Base-by-base conservation (phyloP, 2,888 invertebrate genomes). In the Patella ulyssiponensis region DNA sequence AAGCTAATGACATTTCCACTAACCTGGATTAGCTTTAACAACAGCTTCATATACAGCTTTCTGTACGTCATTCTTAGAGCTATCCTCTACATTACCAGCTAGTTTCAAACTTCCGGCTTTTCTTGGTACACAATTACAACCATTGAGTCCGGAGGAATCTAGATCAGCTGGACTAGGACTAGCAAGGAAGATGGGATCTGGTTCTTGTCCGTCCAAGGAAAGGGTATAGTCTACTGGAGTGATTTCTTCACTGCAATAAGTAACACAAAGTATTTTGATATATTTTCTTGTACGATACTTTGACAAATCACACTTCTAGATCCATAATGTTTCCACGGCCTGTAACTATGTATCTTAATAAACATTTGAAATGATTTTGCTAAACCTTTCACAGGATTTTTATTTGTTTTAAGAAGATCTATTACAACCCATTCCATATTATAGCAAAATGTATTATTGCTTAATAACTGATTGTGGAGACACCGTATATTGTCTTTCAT, bases 11-110 rank as follows among this genome's bases (percentile, higher is more conserved):
- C 9, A 44, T 44, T 44, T 44, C 7, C 7, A 7, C 64, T 23
- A 23, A 64, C 64, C 64, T 64, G 64, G 12, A 23, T 64, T 64
- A 11, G 64, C 64, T 23, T 23, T 64, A 3, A 64, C 64, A 20
- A 64, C 64, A 12, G 64, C 64, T 64, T 64, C 64, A 64, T 64
- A 64, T 15, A 64, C 64, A 14, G 64, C 64, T 64, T 64, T 64
- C 64, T 64, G 20, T 1, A 64, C 64, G 23, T 64, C 64, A 64
- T 64, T 23, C 20, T 12, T 23, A 11, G 20, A 12, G 23, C 64
- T 64, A 23, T 64, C 64, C 23, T 64, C 64, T 11, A 64, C 23
- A 20, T n/a, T 23, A 64, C 64, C 64, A 64, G 20, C 64, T 23
- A 64, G 4, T 23, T 12, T 11, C 5, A 64, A 14, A 23, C 20